Conservation (phyloP, 2,888 invertebrate genomes). For the Monopis laevigella region DNA sequence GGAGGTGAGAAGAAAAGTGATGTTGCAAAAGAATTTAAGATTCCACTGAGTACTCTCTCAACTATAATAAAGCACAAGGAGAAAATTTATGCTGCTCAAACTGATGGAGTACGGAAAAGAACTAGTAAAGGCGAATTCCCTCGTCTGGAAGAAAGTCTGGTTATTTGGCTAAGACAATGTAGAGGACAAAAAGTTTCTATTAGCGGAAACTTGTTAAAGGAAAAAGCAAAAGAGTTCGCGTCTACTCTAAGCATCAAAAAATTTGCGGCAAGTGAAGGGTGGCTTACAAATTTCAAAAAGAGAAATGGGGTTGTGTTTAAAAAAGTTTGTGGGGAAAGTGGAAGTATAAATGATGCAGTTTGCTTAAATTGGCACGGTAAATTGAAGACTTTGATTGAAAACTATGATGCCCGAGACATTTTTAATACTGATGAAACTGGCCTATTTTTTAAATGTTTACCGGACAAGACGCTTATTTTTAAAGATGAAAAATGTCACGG, state of each 20-base stretch:
- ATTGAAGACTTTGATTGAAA: slow-evolving; percentile 16
- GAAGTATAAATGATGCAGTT: slow-evolving; percentile 12
- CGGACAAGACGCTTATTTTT: slow-evolving; percentile 13
- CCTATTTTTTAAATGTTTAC: slow-evolving; percentile 9
- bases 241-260: slow-evolving; percentile 17
- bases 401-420: slow-evolving; percentile 17
- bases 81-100: slow-evolving; percentile 15
- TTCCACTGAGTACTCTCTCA: slow-evolving; percentile 14
- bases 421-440: slow-evolving; percentile 14
- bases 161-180: slow-evolving; percentile 22
- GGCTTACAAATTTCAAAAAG: slow-evolving; percentile 16
- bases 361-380: slow-evolving; percentile 13
- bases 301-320: slow-evolving; percentile 15
- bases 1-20: slow-evolving; percentile 18
- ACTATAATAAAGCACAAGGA: slow-evolving; percentile 19
- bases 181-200: slow-evolving; percentile 20
- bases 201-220: slow-evolving; percentile 17
- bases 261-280: slow-evolving; percentile 16
- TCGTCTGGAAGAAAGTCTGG: slow-evolving; percentile 21
- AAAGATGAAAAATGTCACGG: slow-evolving; percentile 13
- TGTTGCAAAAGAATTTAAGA: slow-evolving; percentile 17
- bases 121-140: slow-evolving; percentile 20
- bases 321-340: slow-evolving; percentile 14
- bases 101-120: slow-evolving; percentile 18
- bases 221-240: slow-evolving; percentile 18